Evolutionary conservation across 2,113 vertebrate species (phyloP).

Genomic region (Chroicocephalus ridibundus): DNA sequence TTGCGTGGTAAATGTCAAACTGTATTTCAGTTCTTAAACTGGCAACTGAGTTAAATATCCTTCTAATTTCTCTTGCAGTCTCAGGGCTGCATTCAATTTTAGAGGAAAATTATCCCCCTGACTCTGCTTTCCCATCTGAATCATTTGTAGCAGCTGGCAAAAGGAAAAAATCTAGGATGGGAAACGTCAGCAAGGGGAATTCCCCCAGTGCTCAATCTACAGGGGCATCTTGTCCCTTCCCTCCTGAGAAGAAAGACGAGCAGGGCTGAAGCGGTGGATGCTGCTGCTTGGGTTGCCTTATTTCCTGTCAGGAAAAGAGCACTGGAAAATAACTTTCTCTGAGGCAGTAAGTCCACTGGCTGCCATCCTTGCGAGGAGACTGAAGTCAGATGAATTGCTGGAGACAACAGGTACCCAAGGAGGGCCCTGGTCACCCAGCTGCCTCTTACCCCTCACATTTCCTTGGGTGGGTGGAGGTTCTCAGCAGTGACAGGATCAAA

Average conservation of each 20-base stretch:
- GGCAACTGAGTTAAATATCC: not conserved
- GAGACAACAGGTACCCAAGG: not conserved
- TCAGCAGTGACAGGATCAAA: not conserved
- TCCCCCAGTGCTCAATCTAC: not conserved
- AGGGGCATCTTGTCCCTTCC: not conserved
- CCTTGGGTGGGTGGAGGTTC: not conserved
- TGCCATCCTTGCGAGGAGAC: not conserved
- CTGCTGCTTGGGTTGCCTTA: not conserved
- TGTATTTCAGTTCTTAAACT: not conserved
- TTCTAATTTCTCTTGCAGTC: not conserved
- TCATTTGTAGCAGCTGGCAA: not conserved
- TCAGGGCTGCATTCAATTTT: not conserved
- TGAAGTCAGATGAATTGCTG: not conserved
- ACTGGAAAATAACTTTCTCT: not conserved
- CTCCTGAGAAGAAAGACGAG: fast-evolving
- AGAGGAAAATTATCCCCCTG: not conserved
- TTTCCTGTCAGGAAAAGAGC: not conserved
- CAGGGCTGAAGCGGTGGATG: not conserved
- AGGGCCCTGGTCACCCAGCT: not conserved
- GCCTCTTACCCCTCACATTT: not conserved
- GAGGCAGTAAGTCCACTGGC: not conserved
- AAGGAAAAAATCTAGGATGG: not conserved
- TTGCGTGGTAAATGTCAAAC: not conserved
- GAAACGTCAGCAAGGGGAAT: not conserved
- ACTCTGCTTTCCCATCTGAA: not conserved